Evolutionary conservation across 2,113 vertebrate genomes (phyloP).

Genomic region (Odontesthes bonariensis): DNA sequence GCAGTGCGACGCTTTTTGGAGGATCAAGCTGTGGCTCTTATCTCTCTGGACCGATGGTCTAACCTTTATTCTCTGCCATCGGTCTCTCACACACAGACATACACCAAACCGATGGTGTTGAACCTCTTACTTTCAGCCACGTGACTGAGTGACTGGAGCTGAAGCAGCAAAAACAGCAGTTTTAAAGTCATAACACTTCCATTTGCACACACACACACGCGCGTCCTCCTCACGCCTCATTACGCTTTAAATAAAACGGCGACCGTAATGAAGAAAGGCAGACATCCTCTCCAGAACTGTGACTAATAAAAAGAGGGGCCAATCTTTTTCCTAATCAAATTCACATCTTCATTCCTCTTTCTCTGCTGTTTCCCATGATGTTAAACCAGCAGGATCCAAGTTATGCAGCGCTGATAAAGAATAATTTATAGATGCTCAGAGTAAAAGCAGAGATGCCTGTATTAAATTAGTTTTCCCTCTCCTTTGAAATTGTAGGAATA

Average conservation of each 20-base stretch:
- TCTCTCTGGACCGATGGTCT: constrained; percentile 60
- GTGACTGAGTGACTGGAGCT: constrained; percentile 29
- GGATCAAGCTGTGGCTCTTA: constrained; percentile 61
- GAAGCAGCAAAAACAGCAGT: constrained; percentile 24
- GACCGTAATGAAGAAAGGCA: constrained; percentile 8
- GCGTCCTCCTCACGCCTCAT: neutral
- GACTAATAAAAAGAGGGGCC: constrained; percentile 21
- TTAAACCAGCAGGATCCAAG: constrained; percentile 26
- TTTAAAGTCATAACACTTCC: neutral
- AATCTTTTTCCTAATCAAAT: constrained; percentile 28
- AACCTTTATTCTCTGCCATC: constrained; percentile 49
- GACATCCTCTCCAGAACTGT: constrained; percentile 8
- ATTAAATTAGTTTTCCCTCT: constrained; percentile 20
- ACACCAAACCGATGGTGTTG: constrained; percentile 21
- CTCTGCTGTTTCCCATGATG: constrained; percentile 14
- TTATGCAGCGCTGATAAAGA: constrained; percentile 16
- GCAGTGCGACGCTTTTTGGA: constrained; percentile 39
- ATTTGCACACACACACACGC: neutral
- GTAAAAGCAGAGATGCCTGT: constrained; percentile 11
- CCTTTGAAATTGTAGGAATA: constrained; percentile 24
- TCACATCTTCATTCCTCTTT: constrained; percentile 1
- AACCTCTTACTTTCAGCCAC: constrained; percentile 30
- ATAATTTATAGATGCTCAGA: constrained; percentile 29
- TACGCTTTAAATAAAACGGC: constrained; percentile 2
- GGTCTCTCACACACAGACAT: constrained; percentile 5